Evolutionary conservation across 2,113 vertebrate species (phyloP).

Genomic region (Dermatemys mawii): DNA sequence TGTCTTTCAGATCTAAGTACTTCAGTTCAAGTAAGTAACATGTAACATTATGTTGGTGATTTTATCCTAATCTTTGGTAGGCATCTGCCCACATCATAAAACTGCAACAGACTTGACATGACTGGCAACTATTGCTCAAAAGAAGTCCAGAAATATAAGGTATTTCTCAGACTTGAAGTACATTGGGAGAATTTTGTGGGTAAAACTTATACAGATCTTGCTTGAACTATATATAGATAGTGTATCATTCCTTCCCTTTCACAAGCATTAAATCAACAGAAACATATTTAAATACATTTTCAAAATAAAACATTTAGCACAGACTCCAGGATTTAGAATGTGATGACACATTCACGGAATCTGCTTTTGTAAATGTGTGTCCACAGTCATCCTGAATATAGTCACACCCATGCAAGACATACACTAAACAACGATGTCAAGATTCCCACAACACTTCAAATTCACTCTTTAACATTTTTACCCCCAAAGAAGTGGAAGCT

Average conservation of each 20-base stretch:
- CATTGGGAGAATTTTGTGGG: not conserved
- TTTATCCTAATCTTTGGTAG: not conserved
- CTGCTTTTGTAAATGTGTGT: not conserved
- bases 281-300: not conserved
- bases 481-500: not conserved
- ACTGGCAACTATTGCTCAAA: fast-evolving
- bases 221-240: not conserved
- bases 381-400: not conserved
- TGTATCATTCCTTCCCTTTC: not conserved
- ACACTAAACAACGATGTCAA: not conserved
- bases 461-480: not conserved
- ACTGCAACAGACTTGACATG: not conserved
- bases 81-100: not conserved
- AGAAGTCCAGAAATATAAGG: not conserved
- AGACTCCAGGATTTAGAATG: not conserved
- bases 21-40: not conserved
- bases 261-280: not conserved
- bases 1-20: not conserved
- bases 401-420: not conserved
- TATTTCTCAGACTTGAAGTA: not conserved
- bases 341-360: not conserved
- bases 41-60: too few species aligned
- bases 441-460: not conserved
- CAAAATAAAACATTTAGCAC: not conserved
- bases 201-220: not conserved